Evolutionary conservation across 2,797 vertebrate species (phyloP).

Genomic region (Molossus molossus): DNA sequence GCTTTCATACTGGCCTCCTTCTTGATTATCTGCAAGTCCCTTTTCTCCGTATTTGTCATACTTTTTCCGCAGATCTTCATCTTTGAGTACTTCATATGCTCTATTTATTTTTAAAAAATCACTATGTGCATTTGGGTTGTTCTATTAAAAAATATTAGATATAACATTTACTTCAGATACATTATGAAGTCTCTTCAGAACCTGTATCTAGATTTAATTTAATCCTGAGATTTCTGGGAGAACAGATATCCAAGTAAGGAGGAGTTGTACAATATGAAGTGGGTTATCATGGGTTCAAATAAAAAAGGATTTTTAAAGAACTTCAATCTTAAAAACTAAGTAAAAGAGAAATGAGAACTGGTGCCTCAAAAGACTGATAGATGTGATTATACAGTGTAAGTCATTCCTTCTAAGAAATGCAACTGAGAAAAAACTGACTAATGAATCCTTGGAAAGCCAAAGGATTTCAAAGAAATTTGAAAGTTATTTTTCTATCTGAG

Average conservation of each 20-base stretch:
- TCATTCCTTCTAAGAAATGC: constrained; percentile 47
- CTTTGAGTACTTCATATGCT: constrained; percentile 98
- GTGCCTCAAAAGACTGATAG: constrained; percentile 28
- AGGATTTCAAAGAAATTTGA: constrained; percentile 26
- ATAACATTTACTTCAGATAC: constrained; percentile 67
- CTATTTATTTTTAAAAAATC: constrained; percentile 97
- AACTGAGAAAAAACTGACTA: constrained; percentile 25
- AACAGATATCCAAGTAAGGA: neutral
- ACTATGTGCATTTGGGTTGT: constrained; percentile 95
- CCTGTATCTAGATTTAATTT: constrained; percentile 15
- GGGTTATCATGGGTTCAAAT: constrained; percentile 17
- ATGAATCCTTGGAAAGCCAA: neutral
- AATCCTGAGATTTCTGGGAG: neutral
- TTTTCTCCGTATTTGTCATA: constrained; percentile 99
- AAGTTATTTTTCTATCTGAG: constrained; percentile 42
- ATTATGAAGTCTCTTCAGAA: constrained; percentile 48
- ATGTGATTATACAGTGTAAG: neutral
- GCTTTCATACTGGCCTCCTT: constrained; percentile 96
- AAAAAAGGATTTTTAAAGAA: constrained; percentile 41
- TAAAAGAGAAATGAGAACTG: constrained; percentile 24
- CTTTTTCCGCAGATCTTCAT: constrained; percentile 97
- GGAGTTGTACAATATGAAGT: neutral
- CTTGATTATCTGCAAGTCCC: constrained; percentile 95
- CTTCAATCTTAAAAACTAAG: neutral
- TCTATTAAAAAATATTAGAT: constrained; percentile 89